Percentiles rank a stretch among this genome's conserved stretches.
phyloP scores from a whole-genome alignment of 2,888 invertebrate species.

The Eulithis testata region DNA sequence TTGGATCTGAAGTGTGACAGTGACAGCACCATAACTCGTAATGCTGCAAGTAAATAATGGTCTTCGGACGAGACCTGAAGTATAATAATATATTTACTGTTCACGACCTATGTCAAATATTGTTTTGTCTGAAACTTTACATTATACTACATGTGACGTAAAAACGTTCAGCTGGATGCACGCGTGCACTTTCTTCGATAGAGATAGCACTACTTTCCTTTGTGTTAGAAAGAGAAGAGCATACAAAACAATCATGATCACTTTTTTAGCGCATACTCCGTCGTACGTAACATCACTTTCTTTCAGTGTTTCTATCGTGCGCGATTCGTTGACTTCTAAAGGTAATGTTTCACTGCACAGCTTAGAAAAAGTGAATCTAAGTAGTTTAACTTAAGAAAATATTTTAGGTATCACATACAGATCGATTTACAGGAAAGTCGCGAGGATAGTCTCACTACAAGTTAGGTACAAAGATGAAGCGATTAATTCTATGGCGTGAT shows the following conservation, averaged over 20 bases:
- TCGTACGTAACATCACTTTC: conserved; percentile 78
- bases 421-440: no score
- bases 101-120: no score
- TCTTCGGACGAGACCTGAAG: no score
- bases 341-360: conserved; percentile 32
- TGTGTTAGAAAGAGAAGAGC: conserved; percentile 54
- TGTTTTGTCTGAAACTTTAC: conserved; percentile 33
- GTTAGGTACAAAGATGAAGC: no score
- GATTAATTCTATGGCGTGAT: no score
- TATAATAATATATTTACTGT: not conserved
- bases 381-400: no score
- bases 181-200: conserved; percentile 77
- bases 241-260: conserved; percentile 68
- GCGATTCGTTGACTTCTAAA: conserved; percentile 67
- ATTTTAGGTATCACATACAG: no score
- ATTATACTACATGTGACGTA: conserved; percentile 70
- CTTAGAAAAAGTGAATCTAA: no score
- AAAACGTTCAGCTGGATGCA: conserved; percentile 64
- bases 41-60: no score
- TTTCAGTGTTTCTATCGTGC: conserved; percentile 69
- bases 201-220: conserved; percentile 50
- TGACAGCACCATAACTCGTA: no score
- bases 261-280: conserved; percentile 64
- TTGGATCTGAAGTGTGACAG: no score
- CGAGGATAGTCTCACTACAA: no score